Percentiles rank a stretch among this genome's conserved stretches.
Conservation (phyloP, 1,140 invertebrate species). For the Temnothorax longispinosus region DNA sequence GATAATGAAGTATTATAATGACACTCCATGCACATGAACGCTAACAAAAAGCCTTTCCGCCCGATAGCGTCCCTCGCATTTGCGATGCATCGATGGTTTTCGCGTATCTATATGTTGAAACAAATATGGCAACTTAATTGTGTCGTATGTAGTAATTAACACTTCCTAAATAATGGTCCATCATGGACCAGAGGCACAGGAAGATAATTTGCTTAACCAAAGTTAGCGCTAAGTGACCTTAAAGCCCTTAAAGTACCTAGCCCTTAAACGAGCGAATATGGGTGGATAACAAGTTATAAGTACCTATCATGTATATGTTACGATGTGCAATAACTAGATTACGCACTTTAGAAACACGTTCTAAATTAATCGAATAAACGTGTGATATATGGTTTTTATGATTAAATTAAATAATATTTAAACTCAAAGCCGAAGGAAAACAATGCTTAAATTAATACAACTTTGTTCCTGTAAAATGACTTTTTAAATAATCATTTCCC, state of each 20-base stretch:
- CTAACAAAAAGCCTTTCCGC: constrained; percentile 19
- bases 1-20: constrained; percentile 61
- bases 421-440: neutral
- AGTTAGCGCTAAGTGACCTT: constrained; percentile 37
- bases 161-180: constrained; percentile 14
- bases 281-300: constrained; percentile 43
- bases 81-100: constrained; percentile 5
- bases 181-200: neutral
- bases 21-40: constrained; percentile 9
- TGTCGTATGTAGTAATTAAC: constrained; percentile 9
- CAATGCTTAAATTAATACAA: neutral
- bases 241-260: constrained; percentile 17
- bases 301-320: constrained; percentile 22
- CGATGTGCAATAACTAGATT: constrained; percentile 30
- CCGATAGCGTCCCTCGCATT: constrained; percentile 34
- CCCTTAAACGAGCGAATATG: constrained; percentile 36
- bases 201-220: constrained; percentile 33
- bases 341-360: neutral
- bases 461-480: neutral
- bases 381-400: neutral
- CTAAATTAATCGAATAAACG: constrained; percentile 10
- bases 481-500: neutral
- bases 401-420: neutral
- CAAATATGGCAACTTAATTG: constrained; percentile 18
- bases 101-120: neutral